A percentile compares a stretch with the other conserved stretches of the same genome.
Evolutionary conservation across 2,797 vertebrate genomes (phyloP).

Genomic region (Chromobotia macracanthus): DNA sequence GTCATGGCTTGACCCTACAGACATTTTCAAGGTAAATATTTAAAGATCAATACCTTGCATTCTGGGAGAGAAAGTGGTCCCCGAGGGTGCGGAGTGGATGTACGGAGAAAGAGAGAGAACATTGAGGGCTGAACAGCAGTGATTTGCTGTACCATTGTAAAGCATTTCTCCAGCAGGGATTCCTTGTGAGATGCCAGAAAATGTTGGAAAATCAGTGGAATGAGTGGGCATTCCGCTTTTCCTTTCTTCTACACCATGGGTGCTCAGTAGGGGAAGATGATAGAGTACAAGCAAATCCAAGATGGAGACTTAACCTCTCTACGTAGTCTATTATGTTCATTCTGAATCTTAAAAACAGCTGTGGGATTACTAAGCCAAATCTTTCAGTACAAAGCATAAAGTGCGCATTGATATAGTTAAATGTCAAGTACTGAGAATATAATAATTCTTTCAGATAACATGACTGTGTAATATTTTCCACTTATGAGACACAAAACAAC

Average conservation of each 20-base stretch:
- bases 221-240: background rate
- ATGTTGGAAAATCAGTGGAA: constrained; percentile 31
- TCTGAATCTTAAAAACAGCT: constrained; percentile 25
- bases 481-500: constrained; percentile 22
- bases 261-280: background rate
- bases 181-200: constrained; percentile 23
- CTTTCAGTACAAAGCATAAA: background rate
- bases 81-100: background rate
- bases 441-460: constrained; percentile 31
- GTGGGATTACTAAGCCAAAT: constrained; percentile 25
- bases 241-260: background rate
- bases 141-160: constrained; percentile 11
- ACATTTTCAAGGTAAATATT: constrained; percentile 53
- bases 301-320: constrained; percentile 14
- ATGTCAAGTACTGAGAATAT: constrained; percentile 33
- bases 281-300: constrained; percentile 17
- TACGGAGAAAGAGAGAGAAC: background rate
- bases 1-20: constrained; percentile 37
- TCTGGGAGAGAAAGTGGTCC: constrained; percentile 9
- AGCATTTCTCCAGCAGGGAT: background rate
- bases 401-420: constrained; percentile 20
- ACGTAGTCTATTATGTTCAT: constrained; percentile 21
- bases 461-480: background rate
- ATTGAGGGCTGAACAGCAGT: constrained; percentile 8
- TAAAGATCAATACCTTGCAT: constrained; percentile 44